phyloP scores from a whole-genome alignment of 1,140 invertebrate genomes.

The Armadillidium nasatum region DNA sequence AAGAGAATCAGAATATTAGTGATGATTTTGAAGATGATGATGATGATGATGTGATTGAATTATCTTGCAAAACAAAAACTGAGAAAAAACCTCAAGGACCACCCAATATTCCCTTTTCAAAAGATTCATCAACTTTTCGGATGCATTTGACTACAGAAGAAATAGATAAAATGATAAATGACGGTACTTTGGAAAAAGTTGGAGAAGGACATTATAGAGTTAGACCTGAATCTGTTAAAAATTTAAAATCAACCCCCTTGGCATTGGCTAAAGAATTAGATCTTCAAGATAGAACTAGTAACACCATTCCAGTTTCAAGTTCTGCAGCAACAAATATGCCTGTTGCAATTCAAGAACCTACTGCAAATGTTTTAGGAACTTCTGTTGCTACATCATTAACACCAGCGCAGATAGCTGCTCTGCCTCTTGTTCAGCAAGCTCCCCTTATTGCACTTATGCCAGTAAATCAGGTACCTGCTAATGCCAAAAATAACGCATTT shows the following conservation, averaged over 20 bases:
- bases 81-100: no score
- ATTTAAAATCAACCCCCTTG: background rate
- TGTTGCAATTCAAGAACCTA: background rate
- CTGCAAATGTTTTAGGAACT: background rate
- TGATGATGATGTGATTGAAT: no score
- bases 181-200: background rate
- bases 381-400: background rate
- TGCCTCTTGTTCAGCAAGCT: background rate
- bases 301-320: no score
- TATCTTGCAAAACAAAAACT: no score
- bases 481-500: background rate
- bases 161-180: background rate
- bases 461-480: background rate
- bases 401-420: background rate
- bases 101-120: background rate
- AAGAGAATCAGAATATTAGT: no score
- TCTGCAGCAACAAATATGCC: no score
- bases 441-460: background rate
- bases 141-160: conserved; percentile 1
- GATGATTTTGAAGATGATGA: no score
- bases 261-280: no score
- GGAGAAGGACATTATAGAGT: background rate
- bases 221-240: background rate
- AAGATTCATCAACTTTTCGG: background rate
- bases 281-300: no score